Percentiles rank a stretch among this genome's conserved stretches.
phyloP scores from a whole-genome alignment of 2,113 vertebrate species.

The Syngnathus scovelli region DNA sequence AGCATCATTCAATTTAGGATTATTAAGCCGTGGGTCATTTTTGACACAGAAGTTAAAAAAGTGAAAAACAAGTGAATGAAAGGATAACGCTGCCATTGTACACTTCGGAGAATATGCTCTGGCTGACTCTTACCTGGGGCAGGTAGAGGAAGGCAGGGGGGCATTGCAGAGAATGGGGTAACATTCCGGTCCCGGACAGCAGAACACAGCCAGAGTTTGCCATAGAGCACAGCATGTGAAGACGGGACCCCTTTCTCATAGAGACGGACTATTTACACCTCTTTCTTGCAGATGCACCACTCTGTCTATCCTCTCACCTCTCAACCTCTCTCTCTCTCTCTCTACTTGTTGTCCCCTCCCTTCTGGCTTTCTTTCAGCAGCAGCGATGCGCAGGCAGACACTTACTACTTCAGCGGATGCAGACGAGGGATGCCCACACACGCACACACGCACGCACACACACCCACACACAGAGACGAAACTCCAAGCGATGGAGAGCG shows the following conservation, averaged over 20 bases:
- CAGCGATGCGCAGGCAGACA: conserved; percentile 21
- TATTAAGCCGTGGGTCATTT: neutral
- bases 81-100: neutral
- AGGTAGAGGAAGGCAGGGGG: conserved; percentile 94
- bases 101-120: neutral
- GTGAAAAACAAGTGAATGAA: neutral
- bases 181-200: conserved; percentile 89
- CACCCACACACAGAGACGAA: conserved; percentile 3
- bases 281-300: conserved; percentile 26
- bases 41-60: neutral
- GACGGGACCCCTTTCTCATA: conserved; percentile 71
- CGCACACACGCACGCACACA: too few relatives aligned
- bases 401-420: conserved; percentile 30
- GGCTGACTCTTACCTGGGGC: conserved; percentile 82
- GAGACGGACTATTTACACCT: conserved; percentile 32
- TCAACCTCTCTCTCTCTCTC: conserved; percentile 25
- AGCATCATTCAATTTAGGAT: neutral
- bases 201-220: conserved; percentile 94
- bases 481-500: conserved; percentile 14
- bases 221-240: conserved; percentile 96
- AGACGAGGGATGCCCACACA: conserved; percentile 35
- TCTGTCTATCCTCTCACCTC: conserved; percentile 43
- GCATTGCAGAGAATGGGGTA: conserved; percentile 87
- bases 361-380: conserved; percentile 17
- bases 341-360: conserved; percentile 19